Evolutionary conservation across 2,113 vertebrate species (phyloP).

Genomic region (Tamias sibiricus): DNA sequence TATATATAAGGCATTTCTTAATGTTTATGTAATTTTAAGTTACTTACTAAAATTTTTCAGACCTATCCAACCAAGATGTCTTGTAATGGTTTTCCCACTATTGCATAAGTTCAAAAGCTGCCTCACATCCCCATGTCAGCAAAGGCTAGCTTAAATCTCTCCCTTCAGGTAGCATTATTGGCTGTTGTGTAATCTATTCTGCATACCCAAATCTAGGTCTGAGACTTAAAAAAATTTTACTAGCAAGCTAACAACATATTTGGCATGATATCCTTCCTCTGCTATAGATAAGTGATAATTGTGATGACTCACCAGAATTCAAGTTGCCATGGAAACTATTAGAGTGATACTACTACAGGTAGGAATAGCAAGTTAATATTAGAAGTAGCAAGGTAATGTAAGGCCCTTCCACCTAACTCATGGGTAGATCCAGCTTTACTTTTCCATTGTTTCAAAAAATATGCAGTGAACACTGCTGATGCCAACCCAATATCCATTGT

Average conservation of each 20-base stretch:
- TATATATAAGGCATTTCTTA: background rate
- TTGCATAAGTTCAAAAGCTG: background rate
- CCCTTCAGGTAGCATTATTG: background rate
- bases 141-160: slow-evolving; percentile 9
- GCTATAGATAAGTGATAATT: slow-evolving; percentile 33
- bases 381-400: background rate
- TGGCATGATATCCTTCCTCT: background rate
- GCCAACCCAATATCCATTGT: background rate
- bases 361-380: slow-evolving; percentile 5
- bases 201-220: slow-evolving; percentile 28
- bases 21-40: background rate
- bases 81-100: background rate
- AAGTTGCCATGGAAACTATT: slow-evolving; percentile 53
- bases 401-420: background rate
- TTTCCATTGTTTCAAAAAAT: background rate
- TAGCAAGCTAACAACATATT: slow-evolving; percentile 16
- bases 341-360: slow-evolving; percentile 5
- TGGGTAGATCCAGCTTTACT: background rate
- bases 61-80: background rate
- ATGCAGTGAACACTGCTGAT: background rate
- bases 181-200: background rate
- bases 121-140: background rate
- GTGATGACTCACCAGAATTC: slow-evolving; percentile 48
- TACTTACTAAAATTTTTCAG: slow-evolving; percentile 40
- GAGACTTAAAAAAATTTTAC: slow-evolving; percentile 52